Conservation (phyloP, 2,888 invertebrate species). For the Tubulanus polymorphus region DNA sequence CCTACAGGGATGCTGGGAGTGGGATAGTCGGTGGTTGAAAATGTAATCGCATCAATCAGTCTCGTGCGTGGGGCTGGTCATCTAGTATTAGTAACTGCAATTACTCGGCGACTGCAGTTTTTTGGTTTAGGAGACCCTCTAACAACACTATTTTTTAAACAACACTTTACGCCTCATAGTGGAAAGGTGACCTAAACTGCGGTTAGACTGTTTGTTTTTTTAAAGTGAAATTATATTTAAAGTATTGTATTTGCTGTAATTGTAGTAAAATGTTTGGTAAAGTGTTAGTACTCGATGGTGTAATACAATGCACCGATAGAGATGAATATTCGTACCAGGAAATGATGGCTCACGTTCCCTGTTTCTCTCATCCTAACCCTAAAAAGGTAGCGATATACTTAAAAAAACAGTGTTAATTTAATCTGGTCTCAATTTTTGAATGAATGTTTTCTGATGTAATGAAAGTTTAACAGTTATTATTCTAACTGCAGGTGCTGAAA, state of each 20-base stretch:
- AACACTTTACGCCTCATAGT: too few relatives aligned
- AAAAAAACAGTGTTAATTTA: neutral
- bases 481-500: slow-evolving; percentile 58
- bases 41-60: too few relatives aligned
- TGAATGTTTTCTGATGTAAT: neutral
- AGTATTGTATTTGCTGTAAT: neutral
- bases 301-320: slow-evolving; percentile 12
- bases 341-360: slow-evolving; percentile 9
- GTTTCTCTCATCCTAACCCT: slow-evolving; percentile 13
- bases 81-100: too few relatives aligned
- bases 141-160: too few relatives aligned
- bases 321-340: slow-evolving; percentile 17
- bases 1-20: too few relatives aligned
- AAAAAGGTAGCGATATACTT: slow-evolving; percentile 6
- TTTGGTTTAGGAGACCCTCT: too few relatives aligned
- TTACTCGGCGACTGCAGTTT: too few relatives aligned
- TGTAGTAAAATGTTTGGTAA: slow-evolving; percentile 12
- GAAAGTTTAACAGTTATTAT: neutral
- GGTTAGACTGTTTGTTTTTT: too few relatives aligned
- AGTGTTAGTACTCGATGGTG: slow-evolving; percentile 12
- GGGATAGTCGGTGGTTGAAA: too few relatives aligned
- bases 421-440: neutral
- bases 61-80: neutral
- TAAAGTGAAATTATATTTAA: too few relatives aligned
- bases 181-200: too few relatives aligned